Evolutionary conservation across 2,113 vertebrate genomes (phyloP), one percentile per base, ranked within the genome.

Genomic region (Anguilla japonica): DNA sequence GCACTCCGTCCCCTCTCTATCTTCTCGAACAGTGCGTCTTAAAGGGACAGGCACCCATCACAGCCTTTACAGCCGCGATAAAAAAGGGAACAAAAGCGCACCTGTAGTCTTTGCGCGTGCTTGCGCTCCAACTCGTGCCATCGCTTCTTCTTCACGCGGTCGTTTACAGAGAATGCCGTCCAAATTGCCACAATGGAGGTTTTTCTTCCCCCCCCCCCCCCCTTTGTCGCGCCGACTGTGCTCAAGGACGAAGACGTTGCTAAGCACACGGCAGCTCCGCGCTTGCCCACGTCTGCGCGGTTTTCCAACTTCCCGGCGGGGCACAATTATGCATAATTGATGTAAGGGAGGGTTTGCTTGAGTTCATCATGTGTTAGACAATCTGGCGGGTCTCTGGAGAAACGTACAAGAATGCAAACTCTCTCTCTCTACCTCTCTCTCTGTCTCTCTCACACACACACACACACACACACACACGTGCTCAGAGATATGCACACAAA

Each of bases 341-440:
- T 46, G 41, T 7, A n/a, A 43, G 43, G 43, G 4, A 82, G 41
- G 56, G 16, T 43, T 82, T 82, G 8, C 3, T 3, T 41, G 80
- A 82, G 43, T 82, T 82, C 43, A 43, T 82, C 80, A 41, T 18
- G 34, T 82, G 80, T 71, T 71, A n/a, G 22, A 71, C 20, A 46
- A 46, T 18, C 80, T 81, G 40, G 0, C 39, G 13, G 39, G 20
- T 22, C 41, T n/a, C 26, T 5, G 5, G 26, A 16, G 80, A 82
- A 20, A 20, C 18, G 41, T 46, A 43, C 80, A 82, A 41, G 20
- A 16, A 46, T 13, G 43, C 22, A 34, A 34, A 34, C 34, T 34
- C 34, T 34, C 34, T 34, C 34, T 34, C 34, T 34, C 34, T 34
- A 34, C 34, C 34, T 34, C 34, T 34, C 34, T 34, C 34, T 34